Evolutionary conservation across 2,113 vertebrate genomes (phyloP).

Genomic region (Platysteira castanea): DNA sequence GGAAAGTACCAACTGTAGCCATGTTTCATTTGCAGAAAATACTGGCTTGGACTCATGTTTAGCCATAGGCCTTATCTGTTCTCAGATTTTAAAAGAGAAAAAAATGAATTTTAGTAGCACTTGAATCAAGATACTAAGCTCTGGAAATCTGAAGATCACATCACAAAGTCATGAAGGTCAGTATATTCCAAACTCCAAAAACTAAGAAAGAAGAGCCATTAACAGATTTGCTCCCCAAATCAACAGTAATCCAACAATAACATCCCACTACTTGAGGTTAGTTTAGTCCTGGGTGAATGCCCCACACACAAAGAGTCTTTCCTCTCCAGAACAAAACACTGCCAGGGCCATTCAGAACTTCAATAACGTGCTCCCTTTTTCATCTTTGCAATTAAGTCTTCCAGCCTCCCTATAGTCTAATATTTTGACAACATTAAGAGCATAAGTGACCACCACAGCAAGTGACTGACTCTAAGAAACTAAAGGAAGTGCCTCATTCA

Average conservation of each 20-base stretch:
- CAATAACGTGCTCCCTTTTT: background rate
- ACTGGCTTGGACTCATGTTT: background rate
- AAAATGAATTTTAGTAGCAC: background rate
- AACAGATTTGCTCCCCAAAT: background rate
- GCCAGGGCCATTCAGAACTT: background rate
- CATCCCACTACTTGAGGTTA: background rate
- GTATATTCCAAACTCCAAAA: background rate
- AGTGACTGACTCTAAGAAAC: background rate
- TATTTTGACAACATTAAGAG: background rate
- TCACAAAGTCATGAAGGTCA: background rate
- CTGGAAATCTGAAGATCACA: background rate
- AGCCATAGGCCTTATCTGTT: background rate
- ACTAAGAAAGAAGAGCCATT: background rate
- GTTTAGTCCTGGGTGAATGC: background rate
- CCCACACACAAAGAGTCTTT: background rate
- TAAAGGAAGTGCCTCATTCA: background rate
- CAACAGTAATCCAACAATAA: background rate
- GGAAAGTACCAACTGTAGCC: background rate
- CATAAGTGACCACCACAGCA: background rate
- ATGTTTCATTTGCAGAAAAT: background rate
- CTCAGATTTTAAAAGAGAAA: background rate
- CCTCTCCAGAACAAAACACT: background rate
- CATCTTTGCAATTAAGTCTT: background rate
- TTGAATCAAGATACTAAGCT: background rate
- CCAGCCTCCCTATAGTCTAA: background rate